A percentile compares a stretch with the other conserved stretches of the same genome.
These are phyloP conservation scores for Latrodectus geometricus DNA, from an alignment of 1,140 invertebrate species.

Conservation along the genomic window DNA sequence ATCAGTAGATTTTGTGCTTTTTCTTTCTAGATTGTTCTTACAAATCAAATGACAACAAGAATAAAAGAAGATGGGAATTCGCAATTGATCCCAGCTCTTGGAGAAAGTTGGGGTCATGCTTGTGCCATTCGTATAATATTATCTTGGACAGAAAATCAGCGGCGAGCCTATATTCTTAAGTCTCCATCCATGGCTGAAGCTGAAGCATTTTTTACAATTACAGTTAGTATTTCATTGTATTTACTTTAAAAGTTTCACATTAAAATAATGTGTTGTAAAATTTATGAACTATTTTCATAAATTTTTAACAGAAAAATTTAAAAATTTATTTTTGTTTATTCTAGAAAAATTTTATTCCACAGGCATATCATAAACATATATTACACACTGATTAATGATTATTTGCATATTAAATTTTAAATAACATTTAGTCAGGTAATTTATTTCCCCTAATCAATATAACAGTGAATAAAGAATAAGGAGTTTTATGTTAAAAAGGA, in stretches of 20 bases:
- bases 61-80: slow-evolving; percentile 64
- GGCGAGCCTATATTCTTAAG: slow-evolving; percentile 70
- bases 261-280: neutral
- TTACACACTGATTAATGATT: neutral
- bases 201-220: slow-evolving; percentile 68
- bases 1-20: neutral
- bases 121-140: slow-evolving; percentile 70
- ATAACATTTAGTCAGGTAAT: too few relatives aligned
- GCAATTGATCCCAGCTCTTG: slow-evolving; percentile 70
- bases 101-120: slow-evolving; percentile 72
- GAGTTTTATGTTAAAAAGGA: too few relatives aligned
- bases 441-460: too few relatives aligned
- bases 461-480: too few relatives aligned
- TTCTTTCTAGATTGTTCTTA: slow-evolving; percentile 71
- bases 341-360: too few relatives aligned
- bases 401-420: neutral
- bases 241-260: neutral
- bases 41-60: slow-evolving; percentile 73
- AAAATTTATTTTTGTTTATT: too few relatives aligned
- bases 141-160: slow-evolving; percentile 67
- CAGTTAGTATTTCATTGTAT: slow-evolving; percentile 64
- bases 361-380: neutral
- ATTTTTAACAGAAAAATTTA: neutral
- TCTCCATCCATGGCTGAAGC: slow-evolving; percentile 69
- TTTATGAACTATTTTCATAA: neutral